Percentiles rank a stretch among this genome's conserved stretches.
These are phyloP conservation scores for Larimichthys crocea DNA, from an alignment of 2,113 vertebrate genomes.

Conservation along the genomic window DNA sequence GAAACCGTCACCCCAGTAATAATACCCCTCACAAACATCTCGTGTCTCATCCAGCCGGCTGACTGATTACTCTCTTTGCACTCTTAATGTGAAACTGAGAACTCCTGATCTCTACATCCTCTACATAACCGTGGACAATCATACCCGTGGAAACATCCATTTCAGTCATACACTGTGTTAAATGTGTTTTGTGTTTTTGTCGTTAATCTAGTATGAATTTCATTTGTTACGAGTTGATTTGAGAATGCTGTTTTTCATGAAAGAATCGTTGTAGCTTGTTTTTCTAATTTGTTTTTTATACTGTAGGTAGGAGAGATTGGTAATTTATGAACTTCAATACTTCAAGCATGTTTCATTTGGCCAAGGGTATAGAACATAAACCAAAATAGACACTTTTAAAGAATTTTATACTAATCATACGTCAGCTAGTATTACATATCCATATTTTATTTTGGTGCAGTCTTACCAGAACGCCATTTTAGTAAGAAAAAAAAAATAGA, in stretches of 20 bases:
- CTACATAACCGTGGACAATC: conserved; percentile 64
- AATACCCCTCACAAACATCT: conserved; percentile 47
- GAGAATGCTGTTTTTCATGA: conserved; percentile 64
- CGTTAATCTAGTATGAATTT: conserved; percentile 42
- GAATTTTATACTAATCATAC: conserved; percentile 44
- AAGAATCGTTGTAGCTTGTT: conserved; percentile 53
- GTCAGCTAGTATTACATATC: conserved; percentile 37
- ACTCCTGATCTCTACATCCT: conserved; percentile 55
- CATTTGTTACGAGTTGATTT: conserved; percentile 51
- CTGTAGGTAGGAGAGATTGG: conserved; percentile 40
- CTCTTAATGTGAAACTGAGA: conserved; percentile 65
- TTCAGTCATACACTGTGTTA: conserved; percentile 58
- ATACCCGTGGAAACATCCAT: conserved; percentile 67
- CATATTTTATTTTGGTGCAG: conserved; percentile 33
- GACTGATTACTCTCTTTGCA: conserved; percentile 62
- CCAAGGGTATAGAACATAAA: conserved; percentile 25
- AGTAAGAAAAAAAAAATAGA: conserved; percentile 7
- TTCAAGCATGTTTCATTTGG: conserved; percentile 67
- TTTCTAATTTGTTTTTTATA: conserved; percentile 71
- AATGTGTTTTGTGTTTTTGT: conserved; percentile 42
- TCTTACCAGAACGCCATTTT: conserved; percentile 25
- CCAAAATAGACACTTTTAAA: conserved; percentile 41
- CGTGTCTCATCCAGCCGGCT: conserved; percentile 43
- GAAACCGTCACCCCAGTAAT: conserved; percentile 69
- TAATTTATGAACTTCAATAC: conserved; percentile 30